Conservation (phyloP, 1,140 invertebrate genomes). For the Sarcophaga peregrina region DNA sequence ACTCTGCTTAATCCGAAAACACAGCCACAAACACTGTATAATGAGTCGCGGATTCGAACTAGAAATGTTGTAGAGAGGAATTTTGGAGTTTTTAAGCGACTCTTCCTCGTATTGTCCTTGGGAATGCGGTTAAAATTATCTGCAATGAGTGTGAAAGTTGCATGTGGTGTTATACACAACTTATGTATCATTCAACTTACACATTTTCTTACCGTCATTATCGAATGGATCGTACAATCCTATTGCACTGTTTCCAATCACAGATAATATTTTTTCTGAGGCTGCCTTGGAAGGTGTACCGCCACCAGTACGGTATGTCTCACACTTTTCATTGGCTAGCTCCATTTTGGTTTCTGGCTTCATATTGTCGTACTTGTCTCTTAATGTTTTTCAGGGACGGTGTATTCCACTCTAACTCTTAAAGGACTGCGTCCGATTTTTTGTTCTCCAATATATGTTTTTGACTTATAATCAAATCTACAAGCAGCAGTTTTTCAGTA, state of each 20-base stretch:
- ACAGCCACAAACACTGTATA: background rate
- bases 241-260: background rate
- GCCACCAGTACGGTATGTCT: background rate
- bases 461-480: background rate
- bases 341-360: background rate
- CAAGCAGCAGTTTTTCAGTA: background rate
- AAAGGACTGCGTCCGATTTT: background rate
- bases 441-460: background rate
- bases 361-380: slow-evolving; percentile 1
- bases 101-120: no score
- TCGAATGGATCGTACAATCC: background rate
- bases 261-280: background rate
- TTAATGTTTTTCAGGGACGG: background rate
- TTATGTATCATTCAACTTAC: background rate
- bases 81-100: no score
- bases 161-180: no score
- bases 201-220: background rate
- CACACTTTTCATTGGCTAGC: background rate
- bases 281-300: background rate
- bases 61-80: slow-evolving; percentile 64
- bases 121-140: no score
- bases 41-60: slow-evolving; percentile 59
- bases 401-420: background rate
- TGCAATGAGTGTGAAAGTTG: no score
- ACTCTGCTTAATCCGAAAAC: background rate